Evolutionary conservation across 1,140 invertebrate species (phyloP).

Genomic region (Helicoverpa armigera): DNA sequence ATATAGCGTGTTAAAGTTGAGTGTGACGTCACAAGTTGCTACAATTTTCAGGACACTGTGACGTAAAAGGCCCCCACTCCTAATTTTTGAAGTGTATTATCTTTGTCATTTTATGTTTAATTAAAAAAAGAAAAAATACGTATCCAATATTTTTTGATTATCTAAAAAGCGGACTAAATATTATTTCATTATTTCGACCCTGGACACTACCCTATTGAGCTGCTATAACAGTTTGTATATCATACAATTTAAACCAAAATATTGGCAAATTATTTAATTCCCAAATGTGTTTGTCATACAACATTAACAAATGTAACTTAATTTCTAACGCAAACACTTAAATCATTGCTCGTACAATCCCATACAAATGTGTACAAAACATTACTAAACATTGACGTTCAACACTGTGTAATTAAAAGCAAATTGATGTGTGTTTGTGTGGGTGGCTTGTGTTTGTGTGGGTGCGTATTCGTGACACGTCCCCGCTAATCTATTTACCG

Average conservation of each 20-base stretch:
- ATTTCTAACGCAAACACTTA: conserved; percentile 30
- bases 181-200: too few relatives aligned
- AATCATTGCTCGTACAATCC: conserved; percentile 25
- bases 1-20: too few relatives aligned
- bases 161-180: too few relatives aligned
- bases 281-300: conserved; percentile 16
- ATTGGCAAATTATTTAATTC: neutral
- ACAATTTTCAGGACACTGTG: too few relatives aligned
- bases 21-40: too few relatives aligned
- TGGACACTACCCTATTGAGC: too few relatives aligned
- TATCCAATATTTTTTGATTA: too few relatives aligned
- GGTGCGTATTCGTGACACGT: conserved; percentile 33
- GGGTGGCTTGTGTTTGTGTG: neutral
- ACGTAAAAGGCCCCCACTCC: too few relatives aligned
- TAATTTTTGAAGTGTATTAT: too few relatives aligned
- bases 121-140: too few relatives aligned
- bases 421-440: conserved; percentile 9
- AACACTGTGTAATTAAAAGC: conserved; percentile 33
- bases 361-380: conserved; percentile 28
- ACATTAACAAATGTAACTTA: conserved; percentile 11
- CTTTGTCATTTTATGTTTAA: too few relatives aligned
- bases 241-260: neutral
- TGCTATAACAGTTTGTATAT: too few relatives aligned
- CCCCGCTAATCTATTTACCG: conserved; percentile 61
- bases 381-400: conserved; percentile 28